A percentile compares a stretch with the other conserved stretches of the same genome.
These are phyloP conservation scores for Leptosomus discolor DNA, from an alignment of 2,113 vertebrate genomes.

Conservation along the genomic window DNA sequence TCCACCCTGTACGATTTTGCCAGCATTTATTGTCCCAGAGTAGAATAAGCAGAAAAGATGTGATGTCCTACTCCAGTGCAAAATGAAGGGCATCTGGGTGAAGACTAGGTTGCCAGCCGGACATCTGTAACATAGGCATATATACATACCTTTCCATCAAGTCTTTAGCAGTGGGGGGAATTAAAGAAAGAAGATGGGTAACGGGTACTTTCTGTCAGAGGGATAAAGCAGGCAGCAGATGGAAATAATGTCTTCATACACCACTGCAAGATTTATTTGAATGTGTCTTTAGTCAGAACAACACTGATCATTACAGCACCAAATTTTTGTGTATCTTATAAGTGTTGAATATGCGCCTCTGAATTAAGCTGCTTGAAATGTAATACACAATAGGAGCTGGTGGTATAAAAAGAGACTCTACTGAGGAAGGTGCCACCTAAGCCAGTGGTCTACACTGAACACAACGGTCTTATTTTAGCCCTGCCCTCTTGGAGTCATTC, in stretches of 20 bases:
- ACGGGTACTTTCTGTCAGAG: not conserved
- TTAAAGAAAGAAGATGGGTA: not conserved
- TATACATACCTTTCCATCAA: not conserved
- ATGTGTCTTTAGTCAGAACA: not conserved
- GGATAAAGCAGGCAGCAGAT: not conserved
- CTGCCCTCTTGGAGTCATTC: not conserved
- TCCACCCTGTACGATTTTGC: not conserved
- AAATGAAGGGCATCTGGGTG: not conserved
- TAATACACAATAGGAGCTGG: not conserved
- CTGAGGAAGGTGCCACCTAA: not conserved
- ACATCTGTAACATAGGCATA: not conserved
- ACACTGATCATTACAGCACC: not conserved
- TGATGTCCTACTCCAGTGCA: not conserved
- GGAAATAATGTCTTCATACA: not conserved
- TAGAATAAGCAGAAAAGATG: not conserved
- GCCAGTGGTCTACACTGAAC: not conserved
- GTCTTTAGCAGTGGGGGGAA: not conserved
- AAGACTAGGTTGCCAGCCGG: not conserved
- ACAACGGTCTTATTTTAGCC: not conserved
- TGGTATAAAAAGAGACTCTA: not conserved
- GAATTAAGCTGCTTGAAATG: not conserved
- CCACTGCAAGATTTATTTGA: not conserved
- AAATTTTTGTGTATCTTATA: not conserved
- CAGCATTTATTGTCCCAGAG: not conserved
- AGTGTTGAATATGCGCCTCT: not conserved